Percentiles rank a stretch among this genome's conserved stretches.
Conservation (phyloP, 2,888 invertebrate genomes). For the Philereme vetulata region DNA sequence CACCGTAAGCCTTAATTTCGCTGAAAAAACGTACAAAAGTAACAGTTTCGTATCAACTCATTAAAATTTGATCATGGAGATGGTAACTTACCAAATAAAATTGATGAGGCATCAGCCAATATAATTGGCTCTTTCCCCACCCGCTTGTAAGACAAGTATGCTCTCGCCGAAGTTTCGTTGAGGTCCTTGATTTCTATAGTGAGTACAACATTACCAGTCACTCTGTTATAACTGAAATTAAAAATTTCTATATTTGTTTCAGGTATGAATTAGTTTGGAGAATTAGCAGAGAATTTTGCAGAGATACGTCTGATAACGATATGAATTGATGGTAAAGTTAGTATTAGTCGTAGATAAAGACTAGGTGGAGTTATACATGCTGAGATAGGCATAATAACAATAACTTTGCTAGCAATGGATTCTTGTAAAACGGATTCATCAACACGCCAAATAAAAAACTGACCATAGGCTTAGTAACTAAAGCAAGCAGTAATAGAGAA, state of each 20-base stretch:
- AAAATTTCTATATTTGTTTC: background rate
- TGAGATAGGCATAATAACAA: too few relatives aligned
- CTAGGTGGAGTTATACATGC: too few relatives aligned
- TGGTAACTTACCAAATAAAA: constrained; percentile 28
- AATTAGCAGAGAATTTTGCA: background rate
- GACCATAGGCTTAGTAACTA: too few relatives aligned
- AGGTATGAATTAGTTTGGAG: background rate
- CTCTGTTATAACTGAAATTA: constrained; percentile 39
- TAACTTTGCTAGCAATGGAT: too few relatives aligned
- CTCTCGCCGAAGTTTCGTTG: constrained; percentile 25
- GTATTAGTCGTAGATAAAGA: too few relatives aligned
- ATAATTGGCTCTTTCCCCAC: constrained; percentile 29
- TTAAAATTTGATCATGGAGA: too few relatives aligned
- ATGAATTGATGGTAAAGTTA: background rate
- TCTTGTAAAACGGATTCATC: too few relatives aligned
- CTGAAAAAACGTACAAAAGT: constrained; percentile 9
- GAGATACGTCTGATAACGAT: too few relatives aligned
- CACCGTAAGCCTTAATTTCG: constrained; percentile 22
- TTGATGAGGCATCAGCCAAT: constrained; percentile 21
- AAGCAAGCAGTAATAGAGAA: background rate
- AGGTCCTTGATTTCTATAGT: constrained; percentile 36
- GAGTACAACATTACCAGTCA: constrained; percentile 34
- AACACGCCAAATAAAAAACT: too few relatives aligned
- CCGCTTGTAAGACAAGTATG: constrained; percentile 26
- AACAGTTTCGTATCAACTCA: background rate